Base-by-base conservation (phyloP, 2,113 vertebrate species). In the Acrocephalus arundinaceus region DNA sequence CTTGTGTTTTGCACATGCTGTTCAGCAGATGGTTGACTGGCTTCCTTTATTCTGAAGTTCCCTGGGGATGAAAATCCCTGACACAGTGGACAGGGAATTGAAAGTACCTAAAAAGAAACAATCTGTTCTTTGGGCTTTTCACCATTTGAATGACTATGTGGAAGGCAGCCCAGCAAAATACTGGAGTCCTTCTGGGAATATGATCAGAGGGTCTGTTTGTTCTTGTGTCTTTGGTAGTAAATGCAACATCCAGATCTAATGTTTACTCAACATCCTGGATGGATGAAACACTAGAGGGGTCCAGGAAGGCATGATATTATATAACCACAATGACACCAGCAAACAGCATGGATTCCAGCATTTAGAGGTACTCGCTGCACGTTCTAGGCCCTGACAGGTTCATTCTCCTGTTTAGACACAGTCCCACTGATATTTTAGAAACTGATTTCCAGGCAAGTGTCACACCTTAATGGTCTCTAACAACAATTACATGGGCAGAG, bases 141-240 rank as follows among this genome's bases (percentile, higher is more conserved):
- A 84, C 54, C 13, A 3, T 51, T 92, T 90, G 72, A 94, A 86
- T 37, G 59, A 45, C 59, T 66, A 8, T 27, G 37, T 86, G 79
- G 82, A 92, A 92, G 45, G 51, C 72, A 88, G 95, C 86, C 83
- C 85, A 93, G 6, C 16, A 85, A 94, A 93, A 93, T 15, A 95
- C 23, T 27, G 16, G 31, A 68, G 35, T 21, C 61, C 21, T 71
- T 67, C 57, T 4, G 10, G 48, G 27, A 84, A 45, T 59, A n/a
- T 5, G 39, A 84, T 86, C 80, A 89, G 83, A 70, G 7, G 31
- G 17, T 46, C 49, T 80, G 31, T 89, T 84, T 84, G 63, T 83
- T 70, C 61, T 89, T 79, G 73, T 88, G 43, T 78, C 20, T 85
- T 89, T 82, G 21, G 39, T 85, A 77, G 45, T 71, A 94, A 85